phyloP scores from a whole-genome alignment of 2,888 invertebrate species.

The Corythucha ciliata region DNA sequence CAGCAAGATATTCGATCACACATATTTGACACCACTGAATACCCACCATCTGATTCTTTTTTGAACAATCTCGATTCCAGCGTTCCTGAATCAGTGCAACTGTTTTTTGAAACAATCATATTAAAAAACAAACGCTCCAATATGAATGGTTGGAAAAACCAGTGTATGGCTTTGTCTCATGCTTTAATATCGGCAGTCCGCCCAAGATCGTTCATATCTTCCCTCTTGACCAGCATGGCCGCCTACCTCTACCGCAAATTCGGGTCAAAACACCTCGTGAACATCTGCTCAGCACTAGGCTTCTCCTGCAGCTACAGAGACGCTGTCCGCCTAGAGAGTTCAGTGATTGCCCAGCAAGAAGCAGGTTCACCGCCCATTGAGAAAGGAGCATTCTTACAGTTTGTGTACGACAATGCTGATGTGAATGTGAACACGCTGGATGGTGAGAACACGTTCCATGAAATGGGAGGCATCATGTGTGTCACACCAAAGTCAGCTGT shows the following conservation, averaged over 20 bases:
- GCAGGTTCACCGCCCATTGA: neutral
- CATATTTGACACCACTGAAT: too few relatives aligned
- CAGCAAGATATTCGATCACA: neutral
- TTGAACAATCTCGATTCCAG: neutral
- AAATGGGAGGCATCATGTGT: neutral
- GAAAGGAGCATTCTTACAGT: slow-evolving; percentile 2
- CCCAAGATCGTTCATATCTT: too few relatives aligned
- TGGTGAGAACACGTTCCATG: slow-evolving; percentile 1
- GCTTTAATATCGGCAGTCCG: too few relatives aligned
- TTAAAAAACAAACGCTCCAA: too few relatives aligned
- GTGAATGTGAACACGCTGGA: slow-evolving; percentile 3
- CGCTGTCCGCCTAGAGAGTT: slow-evolving; percentile 3
- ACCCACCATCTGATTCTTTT: slow-evolving; percentile 4
- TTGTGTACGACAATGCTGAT: slow-evolving; percentile 1
- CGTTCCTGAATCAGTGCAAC: too few relatives aligned
- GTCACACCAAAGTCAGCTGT: slow-evolving; percentile 15
- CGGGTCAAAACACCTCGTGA: slow-evolving; percentile 2
- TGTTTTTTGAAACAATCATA: too few relatives aligned
- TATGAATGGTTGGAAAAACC: too few relatives aligned
- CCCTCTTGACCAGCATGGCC: too few relatives aligned
- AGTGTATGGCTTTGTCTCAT: too few relatives aligned
- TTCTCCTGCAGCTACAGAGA: neutral
- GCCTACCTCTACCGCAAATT: too few relatives aligned
- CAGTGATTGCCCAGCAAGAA: neutral
- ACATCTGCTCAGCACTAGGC: slow-evolving; percentile 5